Conservation (phyloP, 2,888 invertebrate species). For the Himalopsyche anomala region DNA sequence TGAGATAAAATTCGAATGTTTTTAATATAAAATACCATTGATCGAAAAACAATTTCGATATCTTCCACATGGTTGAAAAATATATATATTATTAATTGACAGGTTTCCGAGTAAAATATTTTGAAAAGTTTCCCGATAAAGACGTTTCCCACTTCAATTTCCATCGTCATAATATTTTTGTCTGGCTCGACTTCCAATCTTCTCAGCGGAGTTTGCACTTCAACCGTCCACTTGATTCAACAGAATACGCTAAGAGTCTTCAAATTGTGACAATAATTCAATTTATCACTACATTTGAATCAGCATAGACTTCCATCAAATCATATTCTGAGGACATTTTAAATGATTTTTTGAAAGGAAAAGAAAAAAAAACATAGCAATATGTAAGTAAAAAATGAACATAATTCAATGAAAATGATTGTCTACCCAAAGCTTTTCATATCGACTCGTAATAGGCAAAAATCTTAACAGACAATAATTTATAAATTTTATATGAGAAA, state of each 20-base stretch:
- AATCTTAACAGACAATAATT: too few relatives aligned
- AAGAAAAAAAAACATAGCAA: too few relatives aligned
- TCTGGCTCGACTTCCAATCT: constrained; percentile 39
- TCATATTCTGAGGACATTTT: neutral
- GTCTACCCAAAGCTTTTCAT: too few relatives aligned
- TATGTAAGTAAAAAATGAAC: too few relatives aligned
- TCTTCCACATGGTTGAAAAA: too few relatives aligned
- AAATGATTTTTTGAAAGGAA: neutral
- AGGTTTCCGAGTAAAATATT: neutral
- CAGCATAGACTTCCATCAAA: neutral
- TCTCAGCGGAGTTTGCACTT: constrained; percentile 22
- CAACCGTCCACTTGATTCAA: neutral
- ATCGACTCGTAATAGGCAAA: too few relatives aligned
- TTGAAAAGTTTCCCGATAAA: constrained; percentile 8
- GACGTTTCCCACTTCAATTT: constrained; percentile 14
- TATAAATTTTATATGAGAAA: too few relatives aligned
- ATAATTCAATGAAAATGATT: too few relatives aligned
- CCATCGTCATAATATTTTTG: constrained; percentile 54
- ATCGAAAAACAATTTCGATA: too few relatives aligned
- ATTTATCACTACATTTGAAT: constrained; percentile 11
- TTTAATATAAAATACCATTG: too few relatives aligned
- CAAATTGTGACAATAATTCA: constrained; percentile 5
- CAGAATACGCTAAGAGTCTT: neutral
- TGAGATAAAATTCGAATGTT: too few relatives aligned
- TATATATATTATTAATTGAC: too few relatives aligned